Percentiles rank a stretch among this genome's conserved stretches.
Evolutionary conservation across 2,113 vertebrate species (phyloP).

Genomic region (Centropus bengalensis): DNA sequence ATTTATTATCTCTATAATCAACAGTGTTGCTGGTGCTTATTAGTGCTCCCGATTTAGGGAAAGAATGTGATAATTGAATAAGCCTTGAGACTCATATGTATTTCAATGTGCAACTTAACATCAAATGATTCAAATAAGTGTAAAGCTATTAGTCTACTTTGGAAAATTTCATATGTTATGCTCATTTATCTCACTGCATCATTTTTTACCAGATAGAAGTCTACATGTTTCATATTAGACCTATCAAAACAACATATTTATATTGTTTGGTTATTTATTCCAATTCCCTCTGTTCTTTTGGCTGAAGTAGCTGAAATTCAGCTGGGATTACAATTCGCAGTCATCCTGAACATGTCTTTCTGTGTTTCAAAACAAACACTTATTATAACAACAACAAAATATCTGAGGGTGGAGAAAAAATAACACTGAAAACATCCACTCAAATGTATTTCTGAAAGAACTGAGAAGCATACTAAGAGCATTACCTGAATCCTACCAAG

Average conservation of each 20-base stretch:
- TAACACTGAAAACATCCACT: no score
- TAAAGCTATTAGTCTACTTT: background rate
- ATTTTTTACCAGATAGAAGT: background rate
- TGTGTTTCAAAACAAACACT: background rate
- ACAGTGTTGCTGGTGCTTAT: background rate
- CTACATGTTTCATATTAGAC: background rate
- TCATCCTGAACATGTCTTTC: background rate
- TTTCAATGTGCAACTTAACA: background rate
- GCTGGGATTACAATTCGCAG: background rate
- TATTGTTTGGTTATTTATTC: background rate
- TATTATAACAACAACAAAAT: background rate
- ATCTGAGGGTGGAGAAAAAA: background rate
- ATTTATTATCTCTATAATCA: background rate
- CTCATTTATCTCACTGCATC: background rate
- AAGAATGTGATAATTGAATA: background rate
- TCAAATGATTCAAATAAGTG: background rate
- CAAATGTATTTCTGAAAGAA: background rate
- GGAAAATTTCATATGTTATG: background rate
- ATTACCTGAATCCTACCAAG: background rate
- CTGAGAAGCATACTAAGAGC: background rate
- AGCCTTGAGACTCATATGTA: background rate
- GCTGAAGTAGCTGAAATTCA: background rate
- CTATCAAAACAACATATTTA: background rate
- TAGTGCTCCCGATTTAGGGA: background rate
- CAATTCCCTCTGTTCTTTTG: background rate